Conservation (phyloP, 2,797 vertebrate species). For the Eidolon dupreanum region DNA sequence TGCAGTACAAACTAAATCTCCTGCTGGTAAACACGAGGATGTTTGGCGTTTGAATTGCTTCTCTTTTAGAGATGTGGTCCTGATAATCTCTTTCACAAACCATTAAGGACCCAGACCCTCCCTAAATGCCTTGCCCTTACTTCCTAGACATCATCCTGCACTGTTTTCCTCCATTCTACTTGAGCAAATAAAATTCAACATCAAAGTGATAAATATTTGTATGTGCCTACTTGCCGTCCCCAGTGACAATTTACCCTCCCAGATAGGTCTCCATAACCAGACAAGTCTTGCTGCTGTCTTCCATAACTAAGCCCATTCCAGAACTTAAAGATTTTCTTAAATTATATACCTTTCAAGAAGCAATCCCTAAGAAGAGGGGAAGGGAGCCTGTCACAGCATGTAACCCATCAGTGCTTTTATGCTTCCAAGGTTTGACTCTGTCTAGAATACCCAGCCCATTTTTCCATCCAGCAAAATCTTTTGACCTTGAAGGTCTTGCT, state of each 20-base stretch:
- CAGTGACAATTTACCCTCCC: not conserved
- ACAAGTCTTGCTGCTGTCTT: not conserved
- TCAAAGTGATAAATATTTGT: constrained; percentile 54
- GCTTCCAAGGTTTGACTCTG: not conserved
- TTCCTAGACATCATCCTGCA: not conserved
- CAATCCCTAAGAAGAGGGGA: not conserved
- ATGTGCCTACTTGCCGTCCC: not conserved
- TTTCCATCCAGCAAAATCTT: constrained; percentile 2
- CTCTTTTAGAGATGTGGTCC: constrained; percentile 62
- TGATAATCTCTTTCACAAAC: constrained; percentile 74
- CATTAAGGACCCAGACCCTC: constrained; percentile 48
- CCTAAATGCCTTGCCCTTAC: not conserved
- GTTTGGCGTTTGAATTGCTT: constrained; percentile 75
- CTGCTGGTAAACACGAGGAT: constrained; percentile 72
- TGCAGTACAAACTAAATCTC: constrained; percentile 73
- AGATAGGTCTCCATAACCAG: not conserved
- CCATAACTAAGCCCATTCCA: not conserved
- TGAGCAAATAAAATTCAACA: constrained; percentile 56
- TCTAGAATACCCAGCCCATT: not conserved
- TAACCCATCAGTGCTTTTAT: not conserved
- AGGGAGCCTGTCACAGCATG: not conserved
- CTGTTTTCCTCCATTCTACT: constrained; percentile 4
- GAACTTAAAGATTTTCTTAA: constrained; percentile 21
- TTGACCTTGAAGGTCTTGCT: not conserved
- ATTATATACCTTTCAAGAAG: not conserved